phyloP scores from a whole-genome alignment of 2,797 vertebrate species.

The Urophycis tenuis region DNA sequence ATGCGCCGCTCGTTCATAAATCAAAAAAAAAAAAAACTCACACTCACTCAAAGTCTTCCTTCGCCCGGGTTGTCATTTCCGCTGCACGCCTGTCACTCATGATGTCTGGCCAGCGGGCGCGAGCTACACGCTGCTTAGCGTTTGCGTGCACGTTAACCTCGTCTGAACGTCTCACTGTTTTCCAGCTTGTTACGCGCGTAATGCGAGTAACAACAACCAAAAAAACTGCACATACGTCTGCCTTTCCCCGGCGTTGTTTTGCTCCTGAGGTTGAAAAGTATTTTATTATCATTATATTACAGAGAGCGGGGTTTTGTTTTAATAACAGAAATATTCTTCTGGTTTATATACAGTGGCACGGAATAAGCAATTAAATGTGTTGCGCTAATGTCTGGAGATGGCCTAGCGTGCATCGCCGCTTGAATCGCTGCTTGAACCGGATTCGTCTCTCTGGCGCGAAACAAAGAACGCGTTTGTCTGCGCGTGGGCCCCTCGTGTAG shows the following conservation, averaged over 20 bases:
- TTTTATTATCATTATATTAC: neutral
- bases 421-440: slow-evolving; percentile 24
- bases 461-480: slow-evolving; percentile 60
- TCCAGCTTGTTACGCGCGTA: too few species aligned
- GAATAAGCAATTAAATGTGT: slow-evolving; percentile 68
- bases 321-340: slow-evolving; percentile 41
- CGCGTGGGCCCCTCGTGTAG: slow-evolving; percentile 62
- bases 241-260: neutral
- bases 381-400: slow-evolving; percentile 53
- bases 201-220: neutral
- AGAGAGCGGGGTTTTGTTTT: slow-evolving; percentile 26
- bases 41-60: neutral
- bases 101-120: neutral
- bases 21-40: neutral
- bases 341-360: slow-evolving; percentile 50
- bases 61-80: neutral
- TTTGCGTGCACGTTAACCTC: neutral
- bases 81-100: neutral
- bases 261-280: neutral
- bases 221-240: neutral
- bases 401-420: slow-evolving; percentile 40
- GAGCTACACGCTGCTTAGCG: neutral
- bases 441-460: slow-evolving; percentile 46
- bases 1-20: neutral
- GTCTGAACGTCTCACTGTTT: neutral